Evolutionary conservation across 1,140 invertebrate species (phyloP).

Genomic region (Lycorma delicatula): DNA sequence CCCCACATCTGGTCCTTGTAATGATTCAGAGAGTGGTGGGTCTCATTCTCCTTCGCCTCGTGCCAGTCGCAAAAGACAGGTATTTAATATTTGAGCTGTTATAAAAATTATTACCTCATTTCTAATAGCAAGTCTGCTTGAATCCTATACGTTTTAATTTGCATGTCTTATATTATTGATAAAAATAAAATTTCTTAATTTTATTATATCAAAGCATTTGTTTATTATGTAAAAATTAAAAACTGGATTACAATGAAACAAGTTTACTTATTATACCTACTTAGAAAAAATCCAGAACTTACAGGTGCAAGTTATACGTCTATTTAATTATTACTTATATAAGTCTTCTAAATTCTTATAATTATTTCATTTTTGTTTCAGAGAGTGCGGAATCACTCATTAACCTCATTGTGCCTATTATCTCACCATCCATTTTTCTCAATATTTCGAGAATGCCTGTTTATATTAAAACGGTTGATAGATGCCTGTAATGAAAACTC

Average conservation of each 20-base stretch:
- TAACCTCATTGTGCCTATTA: constrained; percentile 94
- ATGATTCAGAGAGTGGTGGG: constrained; percentile 78
- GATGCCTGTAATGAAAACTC: constrained; percentile 95
- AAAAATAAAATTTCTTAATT: no score
- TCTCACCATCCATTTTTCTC: constrained; percentile 99
- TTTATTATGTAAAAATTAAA: no score
- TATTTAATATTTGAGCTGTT: constrained; percentile 28
- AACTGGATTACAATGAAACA: no score
- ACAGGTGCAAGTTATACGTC: background rate
- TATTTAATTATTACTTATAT: background rate
- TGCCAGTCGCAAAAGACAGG: constrained; percentile 69
- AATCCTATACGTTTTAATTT: no score
- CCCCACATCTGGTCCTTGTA: constrained; percentile 51
- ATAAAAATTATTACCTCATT: no score
- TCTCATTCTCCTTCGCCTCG: constrained; percentile 77
- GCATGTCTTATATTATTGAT: no score
- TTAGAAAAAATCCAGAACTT: background rate
- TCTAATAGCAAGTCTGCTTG: no score
- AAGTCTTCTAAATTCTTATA: background rate
- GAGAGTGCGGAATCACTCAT: constrained; percentile 76
- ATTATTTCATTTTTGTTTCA: constrained; percentile 40
- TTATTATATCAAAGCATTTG: no score
- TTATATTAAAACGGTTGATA: constrained; percentile 89
- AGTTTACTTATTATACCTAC: background rate
- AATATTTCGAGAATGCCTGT: constrained; percentile 94